phyloP scores from a whole-genome alignment of 2,797 vertebrate species.

The Gymnothorax javanicus region DNA sequence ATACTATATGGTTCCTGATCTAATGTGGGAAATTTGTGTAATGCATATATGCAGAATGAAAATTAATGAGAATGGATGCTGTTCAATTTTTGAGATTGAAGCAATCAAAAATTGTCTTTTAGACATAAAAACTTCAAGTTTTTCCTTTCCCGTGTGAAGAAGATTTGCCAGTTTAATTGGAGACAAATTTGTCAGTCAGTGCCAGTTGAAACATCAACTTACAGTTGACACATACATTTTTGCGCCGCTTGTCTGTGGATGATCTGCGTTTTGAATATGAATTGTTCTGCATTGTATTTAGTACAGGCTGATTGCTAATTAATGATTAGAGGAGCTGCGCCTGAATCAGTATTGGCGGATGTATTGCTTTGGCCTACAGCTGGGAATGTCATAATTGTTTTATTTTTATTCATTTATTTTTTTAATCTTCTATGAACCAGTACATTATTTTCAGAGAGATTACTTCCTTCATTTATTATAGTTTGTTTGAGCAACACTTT shows the following conservation, averaged over 20 bases:
- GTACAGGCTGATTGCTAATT: slow-evolving; percentile 8
- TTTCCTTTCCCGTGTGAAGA: too few relatives aligned
- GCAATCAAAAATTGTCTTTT: not conserved
- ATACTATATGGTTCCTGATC: not conserved
- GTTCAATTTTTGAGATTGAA: not conserved
- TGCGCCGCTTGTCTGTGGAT: not conserved
- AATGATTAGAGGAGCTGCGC: not conserved
- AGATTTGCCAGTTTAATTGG: too few relatives aligned
- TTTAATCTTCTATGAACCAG: not conserved
- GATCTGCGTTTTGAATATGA: not conserved
- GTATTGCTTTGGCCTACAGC: not conserved
- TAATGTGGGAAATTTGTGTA: not conserved
- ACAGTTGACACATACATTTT: not conserved
- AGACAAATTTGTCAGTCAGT: not conserved
- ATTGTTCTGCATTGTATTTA: not conserved
- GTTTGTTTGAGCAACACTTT: not conserved
- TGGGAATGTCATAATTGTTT: not conserved
- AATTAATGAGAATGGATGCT: not conserved
- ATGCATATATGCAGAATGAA: not conserved
- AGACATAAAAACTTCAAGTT: not conserved
- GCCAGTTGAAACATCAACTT: not conserved
- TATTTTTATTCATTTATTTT: not conserved
- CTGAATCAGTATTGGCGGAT: not conserved
- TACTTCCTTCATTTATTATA: not conserved
- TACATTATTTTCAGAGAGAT: not conserved